phyloP scores from a whole-genome alignment of 2,797 vertebrate species.

The Okamejei kenojei region DNA sequence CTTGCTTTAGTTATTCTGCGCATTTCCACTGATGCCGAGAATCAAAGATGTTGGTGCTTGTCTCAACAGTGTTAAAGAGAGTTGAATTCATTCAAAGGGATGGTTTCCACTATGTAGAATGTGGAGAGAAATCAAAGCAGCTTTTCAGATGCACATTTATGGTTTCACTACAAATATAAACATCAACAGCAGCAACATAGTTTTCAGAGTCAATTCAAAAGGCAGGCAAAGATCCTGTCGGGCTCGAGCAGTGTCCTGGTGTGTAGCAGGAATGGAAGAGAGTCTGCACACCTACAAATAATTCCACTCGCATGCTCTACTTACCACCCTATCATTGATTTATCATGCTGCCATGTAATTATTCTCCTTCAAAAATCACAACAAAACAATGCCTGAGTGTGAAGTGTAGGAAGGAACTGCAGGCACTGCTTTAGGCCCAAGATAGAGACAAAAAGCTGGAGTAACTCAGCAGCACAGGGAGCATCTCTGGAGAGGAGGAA shows the following conservation, averaged over 20 bases:
- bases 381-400: not conserved
- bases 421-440: no score
- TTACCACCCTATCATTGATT: not conserved
- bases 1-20: not conserved
- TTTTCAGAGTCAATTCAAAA: not conserved
- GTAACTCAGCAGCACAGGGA: no score
- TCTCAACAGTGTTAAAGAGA: not conserved
- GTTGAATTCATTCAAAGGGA: not conserved
- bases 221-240: not conserved
- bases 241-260: not conserved
- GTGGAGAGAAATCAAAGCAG: not conserved
- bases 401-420: no score
- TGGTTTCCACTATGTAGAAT: not conserved
- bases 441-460: no score
- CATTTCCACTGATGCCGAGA: not conserved
- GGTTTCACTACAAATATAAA: not conserved
- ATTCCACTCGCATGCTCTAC: not conserved
- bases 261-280: not conserved
- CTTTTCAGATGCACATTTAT: not conserved
- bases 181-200: not conserved
- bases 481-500: no score
- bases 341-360: no score
- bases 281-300: not conserved
- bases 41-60: not conserved
- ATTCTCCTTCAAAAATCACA: not conserved